Conservation (phyloP, 1,140 invertebrate species). For the Manduca sexta region DNA sequence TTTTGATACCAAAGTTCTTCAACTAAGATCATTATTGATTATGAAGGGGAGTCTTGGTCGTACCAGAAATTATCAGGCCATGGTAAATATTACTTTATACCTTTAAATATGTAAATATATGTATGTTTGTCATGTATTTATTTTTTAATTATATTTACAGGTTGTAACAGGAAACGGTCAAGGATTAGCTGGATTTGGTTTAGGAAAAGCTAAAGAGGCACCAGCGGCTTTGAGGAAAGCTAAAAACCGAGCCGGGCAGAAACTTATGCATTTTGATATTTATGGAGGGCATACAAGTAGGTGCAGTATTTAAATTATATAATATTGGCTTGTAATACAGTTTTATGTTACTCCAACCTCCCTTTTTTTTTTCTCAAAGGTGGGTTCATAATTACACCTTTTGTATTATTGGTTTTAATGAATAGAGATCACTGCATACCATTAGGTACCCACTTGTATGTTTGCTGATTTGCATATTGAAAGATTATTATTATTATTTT, state of each 20-base stretch:
- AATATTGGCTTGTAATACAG: too few relatives aligned
- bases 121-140: neutral
- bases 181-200: slow-evolving; percentile 88
- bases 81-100: slow-evolving; percentile 36
- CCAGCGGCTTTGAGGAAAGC: slow-evolving; percentile 80
- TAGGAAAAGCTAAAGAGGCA: slow-evolving; percentile 80
- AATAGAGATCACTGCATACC: too few relatives aligned
- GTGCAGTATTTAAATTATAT: too few relatives aligned
- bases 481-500: too few relatives aligned
- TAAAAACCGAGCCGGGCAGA: slow-evolving; percentile 90
- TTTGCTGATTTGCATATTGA: too few relatives aligned
- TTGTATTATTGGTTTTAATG: too few relatives aligned
- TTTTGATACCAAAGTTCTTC: slow-evolving; percentile 91
- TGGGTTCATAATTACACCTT: too few relatives aligned
- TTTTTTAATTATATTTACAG: slow-evolving; percentile 19
- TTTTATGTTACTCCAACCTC: too few relatives aligned
- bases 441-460: too few relatives aligned
- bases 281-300: slow-evolving; percentile 89
- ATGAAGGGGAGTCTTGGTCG: slow-evolving; percentile 93
- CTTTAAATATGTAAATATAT: neutral
- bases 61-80: slow-evolving; percentile 76
- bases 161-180: slow-evolving; percentile 92
- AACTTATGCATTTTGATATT: slow-evolving; percentile 87
- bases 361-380: too few relatives aligned
- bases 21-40: slow-evolving; percentile 85